Percentiles rank a stretch among this genome's conserved stretches.
These are phyloP conservation scores for Todus mexicanus DNA, from an alignment of 2,797 vertebrate genomes.

Conservation along the genomic window DNA sequence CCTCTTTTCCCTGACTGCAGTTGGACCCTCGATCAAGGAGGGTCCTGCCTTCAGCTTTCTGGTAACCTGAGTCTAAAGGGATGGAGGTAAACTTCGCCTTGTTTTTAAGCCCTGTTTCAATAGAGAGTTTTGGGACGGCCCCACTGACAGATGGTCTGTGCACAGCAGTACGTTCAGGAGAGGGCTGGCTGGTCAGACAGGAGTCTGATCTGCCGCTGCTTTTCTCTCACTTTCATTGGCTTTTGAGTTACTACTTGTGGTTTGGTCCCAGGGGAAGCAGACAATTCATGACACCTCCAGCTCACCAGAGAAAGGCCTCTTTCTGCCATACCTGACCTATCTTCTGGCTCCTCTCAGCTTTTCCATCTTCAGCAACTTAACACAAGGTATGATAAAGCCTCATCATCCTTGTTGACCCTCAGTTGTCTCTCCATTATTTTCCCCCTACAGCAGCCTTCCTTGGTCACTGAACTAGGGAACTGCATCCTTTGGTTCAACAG, in stretches of 20 bases:
- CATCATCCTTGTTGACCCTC: background rate
- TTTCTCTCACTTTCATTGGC: background rate
- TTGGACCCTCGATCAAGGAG: background rate
- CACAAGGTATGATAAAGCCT: background rate
- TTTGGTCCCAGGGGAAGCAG: background rate
- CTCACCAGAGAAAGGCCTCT: background rate
- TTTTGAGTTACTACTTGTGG: background rate
- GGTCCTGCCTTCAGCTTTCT: background rate
- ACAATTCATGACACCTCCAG: background rate
- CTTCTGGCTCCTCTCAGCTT: background rate
- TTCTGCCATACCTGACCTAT: background rate
- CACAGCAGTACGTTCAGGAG: background rate
- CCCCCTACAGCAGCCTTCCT: background rate
- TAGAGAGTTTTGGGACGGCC: background rate
- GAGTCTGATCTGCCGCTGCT: background rate
- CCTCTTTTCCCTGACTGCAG: background rate
- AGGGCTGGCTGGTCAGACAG: background rate
- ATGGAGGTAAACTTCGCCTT: background rate
- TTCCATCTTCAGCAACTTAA: background rate
- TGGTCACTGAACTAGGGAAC: background rate
- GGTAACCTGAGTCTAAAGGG: background rate
- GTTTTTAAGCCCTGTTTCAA: background rate
- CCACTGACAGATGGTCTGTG: background rate
- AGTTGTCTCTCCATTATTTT: background rate
- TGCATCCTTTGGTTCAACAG: background rate